Conservation (phyloP, 1,140 invertebrate species). For the Delia radicum region DNA sequence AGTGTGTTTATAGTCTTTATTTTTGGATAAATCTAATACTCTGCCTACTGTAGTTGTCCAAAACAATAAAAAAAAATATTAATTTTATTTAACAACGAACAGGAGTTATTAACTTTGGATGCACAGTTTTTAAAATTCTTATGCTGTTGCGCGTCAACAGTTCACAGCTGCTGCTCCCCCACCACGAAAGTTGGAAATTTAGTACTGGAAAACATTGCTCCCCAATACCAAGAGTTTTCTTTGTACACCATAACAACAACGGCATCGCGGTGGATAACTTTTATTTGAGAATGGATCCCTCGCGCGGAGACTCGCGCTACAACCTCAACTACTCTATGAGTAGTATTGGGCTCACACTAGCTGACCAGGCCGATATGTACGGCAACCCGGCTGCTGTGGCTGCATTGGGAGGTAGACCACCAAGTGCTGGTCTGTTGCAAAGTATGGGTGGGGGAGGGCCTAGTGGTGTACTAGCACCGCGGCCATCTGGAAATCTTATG, state of each 20-base stretch:
- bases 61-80: too few relatives aligned
- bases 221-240: too few relatives aligned
- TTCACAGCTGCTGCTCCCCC: not conserved
- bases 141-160: not conserved
- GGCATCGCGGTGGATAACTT: conserved; percentile 63
- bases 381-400: conserved; percentile 61
- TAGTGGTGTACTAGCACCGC: conserved; percentile 57
- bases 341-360: conserved; percentile 67
- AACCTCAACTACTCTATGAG: conserved; percentile 78
- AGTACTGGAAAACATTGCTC: not conserved
- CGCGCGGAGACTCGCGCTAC: conserved; percentile 81
- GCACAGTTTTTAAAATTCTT: too few relatives aligned
- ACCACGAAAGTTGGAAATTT: not conserved
- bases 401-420: conserved; percentile 57
- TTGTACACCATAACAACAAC: too few relatives aligned
- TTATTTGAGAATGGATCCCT: conserved; percentile 72
- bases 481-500: conserved; percentile 36
- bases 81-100: too few relatives aligned
- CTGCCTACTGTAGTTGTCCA: too few relatives aligned
- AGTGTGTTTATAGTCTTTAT: not conserved
- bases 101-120: too few relatives aligned
- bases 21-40: too few relatives aligned
- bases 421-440: conserved; percentile 59
- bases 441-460: conserved; percentile 59
- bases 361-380: conserved; percentile 76